Conservation (phyloP, 92 coral and sea anemone species). For the Epizoanthus scotinus region DNA sequence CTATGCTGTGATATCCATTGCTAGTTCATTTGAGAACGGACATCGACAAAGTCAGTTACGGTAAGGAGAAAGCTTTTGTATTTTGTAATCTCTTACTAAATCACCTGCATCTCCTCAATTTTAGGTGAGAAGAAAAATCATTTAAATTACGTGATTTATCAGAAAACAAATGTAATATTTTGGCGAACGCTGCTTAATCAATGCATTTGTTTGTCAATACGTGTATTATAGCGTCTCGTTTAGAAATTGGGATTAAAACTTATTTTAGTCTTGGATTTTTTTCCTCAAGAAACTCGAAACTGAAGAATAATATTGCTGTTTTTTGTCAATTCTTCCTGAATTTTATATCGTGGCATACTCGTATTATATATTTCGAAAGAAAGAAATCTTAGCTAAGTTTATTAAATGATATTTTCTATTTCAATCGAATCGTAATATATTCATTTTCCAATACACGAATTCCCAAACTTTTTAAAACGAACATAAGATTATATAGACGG, state of each 20-base stretch:
- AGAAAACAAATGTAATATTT: not conserved
- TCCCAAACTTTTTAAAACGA: too few relatives aligned
- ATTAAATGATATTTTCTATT: not conserved
- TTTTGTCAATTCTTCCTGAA: not conserved
- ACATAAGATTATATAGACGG: too few relatives aligned
- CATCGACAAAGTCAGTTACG: conserved; percentile 17
- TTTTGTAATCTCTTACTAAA: not conserved
- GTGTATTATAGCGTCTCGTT: not conserved
- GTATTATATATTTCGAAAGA: too few relatives aligned
- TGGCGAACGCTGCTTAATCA: not conserved
- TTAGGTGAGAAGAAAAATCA: not conserved
- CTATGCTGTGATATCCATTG: conserved; percentile 5
- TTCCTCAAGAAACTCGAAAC: too few relatives aligned
- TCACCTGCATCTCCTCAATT: not conserved
- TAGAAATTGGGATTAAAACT: not conserved
- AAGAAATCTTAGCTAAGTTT: too few relatives aligned
- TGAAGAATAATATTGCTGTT: not conserved
- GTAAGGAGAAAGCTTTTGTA: conserved; percentile 5
- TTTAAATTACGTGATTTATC: too few relatives aligned
- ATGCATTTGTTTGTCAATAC: conserved; percentile 4
- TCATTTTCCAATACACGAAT: too few relatives aligned
- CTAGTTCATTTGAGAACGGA: conserved; percentile 31
- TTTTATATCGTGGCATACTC: too few relatives aligned
- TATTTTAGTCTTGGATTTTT: not conserved
- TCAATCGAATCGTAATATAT: not conserved